Conservation (phyloP, 2,888 invertebrate genomes). For the Melinopterus prodromus region DNA sequence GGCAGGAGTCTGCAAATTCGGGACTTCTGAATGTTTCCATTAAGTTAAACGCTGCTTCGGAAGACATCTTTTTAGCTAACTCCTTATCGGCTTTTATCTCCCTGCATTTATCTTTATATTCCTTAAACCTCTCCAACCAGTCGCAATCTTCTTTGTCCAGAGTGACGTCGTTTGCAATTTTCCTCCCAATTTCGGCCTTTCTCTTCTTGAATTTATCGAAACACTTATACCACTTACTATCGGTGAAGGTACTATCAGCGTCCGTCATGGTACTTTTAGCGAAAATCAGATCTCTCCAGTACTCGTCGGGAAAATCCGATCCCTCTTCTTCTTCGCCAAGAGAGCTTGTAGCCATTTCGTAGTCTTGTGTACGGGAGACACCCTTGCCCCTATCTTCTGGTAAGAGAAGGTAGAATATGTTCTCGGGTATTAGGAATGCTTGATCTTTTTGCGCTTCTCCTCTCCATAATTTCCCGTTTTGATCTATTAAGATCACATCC, state of each 20-base stretch:
- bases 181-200: constrained; percentile 33
- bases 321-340: constrained; percentile 11
- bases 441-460: constrained; percentile 43
- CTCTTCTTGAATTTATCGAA: constrained; percentile 38
- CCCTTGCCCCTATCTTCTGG: constrained; percentile 33
- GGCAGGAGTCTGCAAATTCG: constrained; percentile 38
- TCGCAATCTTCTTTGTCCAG: constrained; percentile 37
- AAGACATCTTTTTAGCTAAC: constrained; percentile 29
- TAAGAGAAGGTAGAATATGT: constrained; percentile 50
- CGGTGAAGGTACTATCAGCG: constrained; percentile 40
- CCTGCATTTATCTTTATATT: constrained; percentile 33
- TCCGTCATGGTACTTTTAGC: constrained; percentile 46
- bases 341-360: neutral
- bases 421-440: constrained; percentile 51
- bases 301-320: constrained; percentile 32
- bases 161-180: constrained; percentile 31
- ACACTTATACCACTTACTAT: constrained; percentile 42
- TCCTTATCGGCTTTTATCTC: constrained; percentile 34
- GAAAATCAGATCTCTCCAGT: constrained; percentile 50
- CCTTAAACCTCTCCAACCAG: constrained; percentile 39
- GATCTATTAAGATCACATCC: constrained; percentile 61
- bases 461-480: constrained; percentile 64
- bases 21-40: constrained; percentile 38
- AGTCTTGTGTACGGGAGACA: neutral
- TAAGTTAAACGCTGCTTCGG: constrained; percentile 23